Conservation (phyloP, 1,140 invertebrate species). For the Papilio aristodemus region DNA sequence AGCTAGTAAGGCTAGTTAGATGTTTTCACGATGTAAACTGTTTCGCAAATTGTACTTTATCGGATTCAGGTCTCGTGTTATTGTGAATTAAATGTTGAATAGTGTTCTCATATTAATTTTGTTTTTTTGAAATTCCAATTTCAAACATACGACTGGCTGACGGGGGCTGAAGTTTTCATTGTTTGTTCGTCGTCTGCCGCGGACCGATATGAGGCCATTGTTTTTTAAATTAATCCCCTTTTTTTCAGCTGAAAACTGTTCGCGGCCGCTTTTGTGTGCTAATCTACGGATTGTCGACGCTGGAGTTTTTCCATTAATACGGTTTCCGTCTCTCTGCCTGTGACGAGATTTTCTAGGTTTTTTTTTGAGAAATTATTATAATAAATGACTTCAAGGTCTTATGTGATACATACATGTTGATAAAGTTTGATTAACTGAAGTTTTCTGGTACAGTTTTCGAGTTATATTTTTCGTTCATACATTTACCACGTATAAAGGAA, state of each 20-base stretch:
- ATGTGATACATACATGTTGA: not conserved
- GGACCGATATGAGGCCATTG: conserved; percentile 17
- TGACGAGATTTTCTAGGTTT: conserved; percentile 16
- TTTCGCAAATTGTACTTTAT: too few species aligned
- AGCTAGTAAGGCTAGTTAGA: too few species aligned
- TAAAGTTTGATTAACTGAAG: not conserved
- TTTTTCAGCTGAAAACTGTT: conserved; percentile 5
- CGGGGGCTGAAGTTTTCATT: conserved; percentile 14
- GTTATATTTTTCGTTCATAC: too few species aligned
- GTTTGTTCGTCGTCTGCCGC: conserved; percentile 16
- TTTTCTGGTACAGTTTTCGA: too few species aligned
- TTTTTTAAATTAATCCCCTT: conserved; percentile 23
- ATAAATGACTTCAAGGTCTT: not conserved
- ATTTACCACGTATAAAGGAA: too few species aligned
- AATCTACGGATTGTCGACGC: conserved; percentile 19
- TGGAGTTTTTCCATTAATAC: conserved; percentile 21
- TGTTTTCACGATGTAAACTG: too few species aligned
- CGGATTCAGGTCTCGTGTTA: too few species aligned
- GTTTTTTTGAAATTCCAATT: conserved; percentile 16
- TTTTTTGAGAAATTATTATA: not conserved
- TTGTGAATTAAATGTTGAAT: not conserved
- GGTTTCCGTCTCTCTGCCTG: conserved; percentile 2
- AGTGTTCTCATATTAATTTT: conserved; percentile 5
- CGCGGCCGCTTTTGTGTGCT: conserved; percentile 9
- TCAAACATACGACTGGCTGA: conserved; percentile 7